Evolutionary conservation across 2,888 invertebrate genomes (phyloP).

Genomic region (Cataglyphis livida): DNA sequence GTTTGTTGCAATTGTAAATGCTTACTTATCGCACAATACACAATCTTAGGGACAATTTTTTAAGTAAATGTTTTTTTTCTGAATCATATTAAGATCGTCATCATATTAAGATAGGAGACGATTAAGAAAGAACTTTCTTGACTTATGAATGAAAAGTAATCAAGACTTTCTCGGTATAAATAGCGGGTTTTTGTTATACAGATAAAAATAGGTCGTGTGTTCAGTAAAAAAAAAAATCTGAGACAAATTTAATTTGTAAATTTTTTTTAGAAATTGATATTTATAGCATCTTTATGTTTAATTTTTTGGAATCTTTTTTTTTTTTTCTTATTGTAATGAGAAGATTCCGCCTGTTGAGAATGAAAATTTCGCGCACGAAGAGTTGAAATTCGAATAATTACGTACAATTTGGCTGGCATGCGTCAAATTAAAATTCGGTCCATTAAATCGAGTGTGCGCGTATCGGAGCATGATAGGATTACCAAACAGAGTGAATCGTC

Average conservation of each 20-base stretch:
- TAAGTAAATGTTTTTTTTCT: background rate
- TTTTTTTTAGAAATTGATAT: background rate
- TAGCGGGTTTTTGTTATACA: background rate
- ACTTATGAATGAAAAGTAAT: background rate
- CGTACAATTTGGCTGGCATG: constrained; percentile 13
- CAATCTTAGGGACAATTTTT: background rate
- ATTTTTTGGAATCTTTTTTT: background rate
- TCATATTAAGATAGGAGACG: background rate
- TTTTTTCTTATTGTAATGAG: background rate
- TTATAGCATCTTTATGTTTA: background rate
- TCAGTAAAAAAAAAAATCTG: background rate
- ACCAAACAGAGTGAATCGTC: constrained; percentile 32
- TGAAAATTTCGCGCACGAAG: background rate
- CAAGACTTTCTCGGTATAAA: constrained; percentile 9
- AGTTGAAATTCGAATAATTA: constrained; percentile 13
- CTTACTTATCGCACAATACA: background rate
- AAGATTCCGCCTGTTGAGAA: background rate
- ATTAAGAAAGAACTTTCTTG: background rate
- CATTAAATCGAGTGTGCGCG: constrained; percentile 25
- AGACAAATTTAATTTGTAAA: background rate
- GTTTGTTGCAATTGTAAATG: background rate
- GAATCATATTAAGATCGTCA: background rate
- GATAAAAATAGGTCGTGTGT: constrained; percentile 11
- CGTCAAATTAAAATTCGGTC: constrained; percentile 35
- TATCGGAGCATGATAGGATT: constrained; percentile 50